Base-by-base conservation (phyloP, 1,140 invertebrate genomes). In the Lucilia cuprina region DNA sequence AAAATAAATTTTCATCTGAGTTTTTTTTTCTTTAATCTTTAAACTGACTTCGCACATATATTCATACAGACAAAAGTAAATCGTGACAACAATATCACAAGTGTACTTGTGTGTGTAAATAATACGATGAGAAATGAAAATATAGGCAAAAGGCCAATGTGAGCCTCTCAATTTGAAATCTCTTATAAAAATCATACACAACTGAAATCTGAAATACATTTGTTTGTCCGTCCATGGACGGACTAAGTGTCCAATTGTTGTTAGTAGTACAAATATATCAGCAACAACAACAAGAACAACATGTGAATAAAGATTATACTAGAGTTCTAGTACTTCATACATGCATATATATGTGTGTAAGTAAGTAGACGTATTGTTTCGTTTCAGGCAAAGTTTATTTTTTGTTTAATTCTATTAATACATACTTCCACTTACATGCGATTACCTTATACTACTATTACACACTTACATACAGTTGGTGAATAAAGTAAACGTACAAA, bases 1-100 rank as follows among this genome's bases (percentile, higher is more conserved):
- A 80, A 80, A 80, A 55, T 77, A 55, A 77, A 77, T 77, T 77
- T 35, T 34, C 74, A 77, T 77, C 14, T 14, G 10, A 8, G 41
- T 41, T 41, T 41, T 41, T 41, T 41, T 77, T 77, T 30, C 25
- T 30, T 77, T 77, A 34, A 77, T 14, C 34, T 77, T 41, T 13
- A 41, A 17, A 30, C 25, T 77, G 74, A 77, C 74, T 35, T 21
- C 21, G 10, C 41, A 41, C 41, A 41, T 41, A 41, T 8, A 41
- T 41, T 8, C 41, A 41, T 41, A 10, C 41, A 41, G 7, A 5
- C 10, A 41, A 0, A 7, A 2, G 41, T 10, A 41, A 41, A 41
- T 41, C 41, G 25, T 30, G 25, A 41, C 2, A 41, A 41, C 41
- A 41, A 41, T 10, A 41, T 41, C 41, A 30, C 25, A 41, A 41